Conservation (phyloP, 1,140 invertebrate species). For the Magallana gigas region DNA sequence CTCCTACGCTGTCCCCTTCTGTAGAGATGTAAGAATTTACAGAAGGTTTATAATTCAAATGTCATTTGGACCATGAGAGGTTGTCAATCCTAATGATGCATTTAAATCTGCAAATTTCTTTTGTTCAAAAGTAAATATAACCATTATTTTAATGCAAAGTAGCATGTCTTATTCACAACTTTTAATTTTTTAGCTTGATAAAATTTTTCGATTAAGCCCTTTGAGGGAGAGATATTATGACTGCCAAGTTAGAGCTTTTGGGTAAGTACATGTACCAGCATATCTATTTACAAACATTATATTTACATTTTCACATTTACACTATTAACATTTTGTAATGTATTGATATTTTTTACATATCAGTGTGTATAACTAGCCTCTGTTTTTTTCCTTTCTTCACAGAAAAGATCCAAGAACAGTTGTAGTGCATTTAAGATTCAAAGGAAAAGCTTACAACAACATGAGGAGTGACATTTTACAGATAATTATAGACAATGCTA, state of each 20-base stretch:
- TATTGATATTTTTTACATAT: too few relatives aligned
- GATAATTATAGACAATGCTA: slow-evolving; percentile 51
- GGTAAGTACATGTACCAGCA: slow-evolving; percentile 35
- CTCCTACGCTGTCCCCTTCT: slow-evolving; percentile 44
- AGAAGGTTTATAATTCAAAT: not conserved
- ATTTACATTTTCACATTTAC: not conserved
- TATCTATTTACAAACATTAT: too few relatives aligned
- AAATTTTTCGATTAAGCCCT: slow-evolving; percentile 50
- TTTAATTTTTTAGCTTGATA: slow-evolving; percentile 44
- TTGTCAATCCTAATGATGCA: too few relatives aligned
- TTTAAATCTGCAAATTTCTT: not conserved
- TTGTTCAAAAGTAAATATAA: not conserved
- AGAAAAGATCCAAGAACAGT: slow-evolving; percentile 52
- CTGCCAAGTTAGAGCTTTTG: slow-evolving; percentile 49
- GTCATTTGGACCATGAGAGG: too few relatives aligned
- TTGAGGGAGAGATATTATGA: slow-evolving; percentile 47
- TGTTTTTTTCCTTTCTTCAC: not conserved
- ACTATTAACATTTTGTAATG: too few relatives aligned
- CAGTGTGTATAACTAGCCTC: not conserved
- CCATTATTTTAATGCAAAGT: not conserved
- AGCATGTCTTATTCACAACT: not conserved
- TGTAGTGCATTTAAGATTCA: slow-evolving; percentile 46
- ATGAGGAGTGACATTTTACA: slow-evolving; percentile 49
- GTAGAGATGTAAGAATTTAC: slow-evolving; percentile 50
- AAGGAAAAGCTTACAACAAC: slow-evolving; percentile 39